Evolutionary conservation across 2,888 invertebrate genomes (phyloP).

Genomic region (Ligdia adustata): DNA sequence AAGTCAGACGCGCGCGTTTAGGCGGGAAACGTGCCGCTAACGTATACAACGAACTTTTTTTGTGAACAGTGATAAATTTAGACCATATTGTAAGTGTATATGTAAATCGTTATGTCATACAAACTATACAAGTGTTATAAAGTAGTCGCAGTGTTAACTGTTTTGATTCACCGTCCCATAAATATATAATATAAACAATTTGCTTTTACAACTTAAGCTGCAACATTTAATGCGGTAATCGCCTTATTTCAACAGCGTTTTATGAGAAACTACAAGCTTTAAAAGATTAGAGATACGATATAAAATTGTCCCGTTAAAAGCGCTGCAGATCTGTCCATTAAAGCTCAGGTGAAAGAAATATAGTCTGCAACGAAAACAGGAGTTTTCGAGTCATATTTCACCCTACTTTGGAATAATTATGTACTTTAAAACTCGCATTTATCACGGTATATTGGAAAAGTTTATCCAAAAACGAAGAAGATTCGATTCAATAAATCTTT

Average conservation of each 20-base stretch:
- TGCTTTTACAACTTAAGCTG: too few species aligned
- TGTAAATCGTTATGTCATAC: too few species aligned
- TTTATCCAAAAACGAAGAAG: conserved; percentile 32
- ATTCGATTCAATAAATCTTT: conserved; percentile 2
- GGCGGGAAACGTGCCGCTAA: conserved; percentile 62
- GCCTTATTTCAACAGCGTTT: conserved; percentile 28
- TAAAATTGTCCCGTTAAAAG: not conserved
- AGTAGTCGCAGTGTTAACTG: too few species aligned
- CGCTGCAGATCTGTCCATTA: not conserved
- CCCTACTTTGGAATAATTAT: conserved; percentile 35
- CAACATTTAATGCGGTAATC: too few species aligned
- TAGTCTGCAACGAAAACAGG: conserved; percentile 1
- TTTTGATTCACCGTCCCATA: too few species aligned
- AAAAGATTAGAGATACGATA: not conserved
- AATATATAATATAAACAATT: too few species aligned
- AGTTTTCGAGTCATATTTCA: conserved; percentile 28
- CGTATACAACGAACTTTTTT: conserved; percentile 34
- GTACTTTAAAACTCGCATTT: conserved; percentile 59
- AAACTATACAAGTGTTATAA: too few species aligned
- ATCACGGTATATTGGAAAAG: conserved; percentile 56
- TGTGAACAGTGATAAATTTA: not conserved
- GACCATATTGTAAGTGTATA: too few species aligned
- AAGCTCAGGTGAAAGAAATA: conserved; percentile 6
- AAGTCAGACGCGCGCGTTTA: conserved; percentile 64
- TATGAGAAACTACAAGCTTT: not conserved